phyloP scores from a whole-genome alignment of 2,113 vertebrate genomes.

The Ondatra zibethicus region DNA sequence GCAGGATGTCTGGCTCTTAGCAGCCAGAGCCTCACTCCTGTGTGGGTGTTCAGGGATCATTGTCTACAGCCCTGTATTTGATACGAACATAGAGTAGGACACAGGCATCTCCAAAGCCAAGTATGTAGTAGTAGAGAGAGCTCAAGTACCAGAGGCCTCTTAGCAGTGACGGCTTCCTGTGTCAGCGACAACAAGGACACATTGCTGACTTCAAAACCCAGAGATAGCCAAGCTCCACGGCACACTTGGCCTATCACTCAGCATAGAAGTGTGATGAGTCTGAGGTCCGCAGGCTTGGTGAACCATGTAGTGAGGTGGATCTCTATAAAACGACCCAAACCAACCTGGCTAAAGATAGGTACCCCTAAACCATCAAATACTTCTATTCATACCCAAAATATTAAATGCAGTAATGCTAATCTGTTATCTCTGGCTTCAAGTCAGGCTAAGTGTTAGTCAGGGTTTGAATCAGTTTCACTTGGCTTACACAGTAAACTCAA shows the following conservation, averaged over 20 bases:
- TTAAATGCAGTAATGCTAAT: neutral
- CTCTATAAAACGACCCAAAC: neutral
- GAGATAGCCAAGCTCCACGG: too few relatives aligned
- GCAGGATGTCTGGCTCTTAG: neutral
- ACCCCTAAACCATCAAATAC: neutral
- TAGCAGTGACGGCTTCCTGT: neutral
- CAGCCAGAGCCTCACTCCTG: neutral
- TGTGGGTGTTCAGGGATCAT: neutral
- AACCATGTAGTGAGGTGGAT: too few relatives aligned
- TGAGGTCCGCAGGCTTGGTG: neutral
- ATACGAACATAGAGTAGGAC: neutral
- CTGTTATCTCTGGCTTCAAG: neutral
- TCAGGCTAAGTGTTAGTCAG: neutral
- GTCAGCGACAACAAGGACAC: neutral
- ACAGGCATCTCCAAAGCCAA: neutral
- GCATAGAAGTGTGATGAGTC: neutral
- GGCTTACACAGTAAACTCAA: neutral
- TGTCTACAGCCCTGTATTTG: neutral
- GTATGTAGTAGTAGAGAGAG: neutral
- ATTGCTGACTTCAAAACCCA: neutral
- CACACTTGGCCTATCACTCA: too few relatives aligned
- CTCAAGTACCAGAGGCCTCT: neutral
- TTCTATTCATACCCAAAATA: neutral
- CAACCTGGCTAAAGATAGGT: neutral
- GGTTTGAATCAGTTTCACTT: neutral